phyloP scores from a whole-genome alignment of 2,797 vertebrate species.

The Pogonophryne albipinna region DNA sequence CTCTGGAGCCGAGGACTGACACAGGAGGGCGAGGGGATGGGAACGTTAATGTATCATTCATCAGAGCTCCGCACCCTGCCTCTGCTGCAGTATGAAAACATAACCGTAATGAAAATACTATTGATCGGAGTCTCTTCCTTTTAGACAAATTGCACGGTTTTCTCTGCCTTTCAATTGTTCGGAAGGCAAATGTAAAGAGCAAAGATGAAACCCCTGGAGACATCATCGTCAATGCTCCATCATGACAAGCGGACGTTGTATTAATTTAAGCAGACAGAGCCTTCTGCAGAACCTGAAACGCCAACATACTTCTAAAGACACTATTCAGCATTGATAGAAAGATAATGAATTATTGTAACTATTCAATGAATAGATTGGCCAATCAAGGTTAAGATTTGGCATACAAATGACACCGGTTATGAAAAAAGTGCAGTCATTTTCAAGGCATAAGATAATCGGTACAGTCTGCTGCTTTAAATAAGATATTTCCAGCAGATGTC shows the following conservation, averaged over 20 bases:
- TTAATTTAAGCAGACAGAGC: slow-evolving; percentile 43
- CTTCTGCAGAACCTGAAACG: slow-evolving; percentile 7
- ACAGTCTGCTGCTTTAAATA: slow-evolving; percentile 30
- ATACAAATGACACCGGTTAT: slow-evolving; percentile 24
- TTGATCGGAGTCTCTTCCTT: slow-evolving; percentile 83
- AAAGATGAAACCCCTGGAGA: slow-evolving; percentile 68
- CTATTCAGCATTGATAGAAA: slow-evolving; percentile 14
- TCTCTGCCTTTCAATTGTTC: slow-evolving; percentile 67
- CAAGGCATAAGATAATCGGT: slow-evolving; percentile 26
- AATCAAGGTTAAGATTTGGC: slow-evolving; percentile 24
- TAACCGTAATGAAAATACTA: slow-evolving; percentile 87
- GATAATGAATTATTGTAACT: slow-evolving; percentile 11
- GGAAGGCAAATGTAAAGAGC: slow-evolving; percentile 75
- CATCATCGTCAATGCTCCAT: slow-evolving; percentile 57
- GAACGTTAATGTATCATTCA: slow-evolving; percentile 83
- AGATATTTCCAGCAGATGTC: slow-evolving; percentile 10
- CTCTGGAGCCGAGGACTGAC: slow-evolving; percentile 51
- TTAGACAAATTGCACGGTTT: slow-evolving; percentile 83
- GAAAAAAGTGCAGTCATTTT: slow-evolving; percentile 12
- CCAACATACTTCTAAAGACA: not conserved
- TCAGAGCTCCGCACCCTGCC: slow-evolving; percentile 68
- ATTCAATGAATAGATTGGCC: slow-evolving; percentile 29
- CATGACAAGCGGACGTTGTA: slow-evolving; percentile 45
- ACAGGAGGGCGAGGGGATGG: slow-evolving; percentile 47
- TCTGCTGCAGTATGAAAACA: slow-evolving; percentile 83